These are phyloP conservation scores for Alviniconcha strummeri DNA, from an alignment of 2,888 invertebrate genomes.

Conservation along the genomic window DNA sequence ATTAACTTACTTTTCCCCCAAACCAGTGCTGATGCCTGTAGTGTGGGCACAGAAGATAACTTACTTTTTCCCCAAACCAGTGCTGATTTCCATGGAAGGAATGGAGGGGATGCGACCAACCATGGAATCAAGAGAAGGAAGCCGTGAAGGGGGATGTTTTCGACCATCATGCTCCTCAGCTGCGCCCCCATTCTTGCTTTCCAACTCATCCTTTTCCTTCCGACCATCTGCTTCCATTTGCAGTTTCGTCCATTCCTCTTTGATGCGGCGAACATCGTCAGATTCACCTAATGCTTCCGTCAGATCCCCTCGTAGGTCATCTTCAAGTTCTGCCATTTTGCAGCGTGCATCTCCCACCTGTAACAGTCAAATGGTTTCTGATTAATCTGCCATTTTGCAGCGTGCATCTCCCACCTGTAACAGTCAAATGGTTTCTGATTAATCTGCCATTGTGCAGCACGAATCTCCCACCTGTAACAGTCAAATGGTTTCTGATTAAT, in stretches of 20 bases:
- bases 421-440: too few species aligned
- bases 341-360: background rate
- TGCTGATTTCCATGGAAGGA: conserved; percentile 8
- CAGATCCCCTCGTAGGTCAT: background rate
- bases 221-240: conserved; percentile 4
- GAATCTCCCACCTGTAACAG: background rate
- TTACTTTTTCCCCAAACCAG: conserved; percentile 20
- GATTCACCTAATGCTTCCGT: background rate
- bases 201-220: background rate
- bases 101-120: conserved; percentile 9
- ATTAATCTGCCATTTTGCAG: background rate
- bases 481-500: too few species aligned
- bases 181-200: background rate
- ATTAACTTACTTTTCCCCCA: conserved; percentile 20
- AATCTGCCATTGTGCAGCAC: background rate
- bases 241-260: conserved; percentile 16
- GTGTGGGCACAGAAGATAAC: background rate
- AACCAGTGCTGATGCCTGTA: background rate
- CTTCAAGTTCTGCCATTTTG: background rate
- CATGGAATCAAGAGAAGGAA: conserved; percentile 14
- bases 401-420: background rate
- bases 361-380: too few species aligned
- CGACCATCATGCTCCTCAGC: background rate
- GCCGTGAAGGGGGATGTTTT: conserved; percentile 11
- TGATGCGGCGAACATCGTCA: conserved; percentile 17